Percentiles rank a stretch among this genome's conserved stretches.
phyloP scores from a whole-genome alignment of 1,140 invertebrate species.

The Bombus pascuorum region DNA sequence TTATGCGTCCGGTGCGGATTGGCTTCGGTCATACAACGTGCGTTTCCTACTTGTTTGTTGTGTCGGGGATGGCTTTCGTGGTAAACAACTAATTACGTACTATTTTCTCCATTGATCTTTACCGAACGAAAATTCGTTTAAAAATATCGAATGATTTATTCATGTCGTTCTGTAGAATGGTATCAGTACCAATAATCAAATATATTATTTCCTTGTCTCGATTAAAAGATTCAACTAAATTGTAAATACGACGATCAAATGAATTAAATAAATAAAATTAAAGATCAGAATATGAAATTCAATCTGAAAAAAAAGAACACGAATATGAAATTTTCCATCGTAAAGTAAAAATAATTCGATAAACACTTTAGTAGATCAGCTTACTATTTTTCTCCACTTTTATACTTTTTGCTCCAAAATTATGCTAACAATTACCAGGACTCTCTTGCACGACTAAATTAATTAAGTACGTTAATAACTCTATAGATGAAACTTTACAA shows the following conservation, averaged over 20 bases:
- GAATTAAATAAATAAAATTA: too few species aligned
- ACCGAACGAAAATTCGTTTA: background rate
- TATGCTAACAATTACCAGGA: background rate
- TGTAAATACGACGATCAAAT: background rate
- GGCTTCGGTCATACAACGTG: conserved; percentile 36
- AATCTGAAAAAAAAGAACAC: too few species aligned
- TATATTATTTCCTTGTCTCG: background rate
- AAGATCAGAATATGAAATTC: too few species aligned
- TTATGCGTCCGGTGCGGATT: conserved; percentile 56
- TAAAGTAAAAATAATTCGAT: background rate
- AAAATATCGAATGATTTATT: background rate
- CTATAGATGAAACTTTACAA: too few species aligned
- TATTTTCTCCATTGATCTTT: background rate
- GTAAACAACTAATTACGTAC: conserved; percentile 5
- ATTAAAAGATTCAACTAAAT: background rate
- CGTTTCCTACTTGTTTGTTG: conserved; percentile 37
- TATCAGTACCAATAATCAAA: background rate
- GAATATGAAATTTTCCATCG: too few species aligned
- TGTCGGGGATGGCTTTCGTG: conserved; percentile 11
- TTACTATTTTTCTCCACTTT: background rate
- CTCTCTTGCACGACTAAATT: background rate
- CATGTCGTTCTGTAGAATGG: background rate
- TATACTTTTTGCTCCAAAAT: background rate
- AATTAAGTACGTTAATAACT: background rate
- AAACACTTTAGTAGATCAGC: background rate